These are phyloP conservation scores for Nycticebus coucang DNA, from an alignment of 2,113 vertebrate species.

Conservation along the genomic window DNA sequence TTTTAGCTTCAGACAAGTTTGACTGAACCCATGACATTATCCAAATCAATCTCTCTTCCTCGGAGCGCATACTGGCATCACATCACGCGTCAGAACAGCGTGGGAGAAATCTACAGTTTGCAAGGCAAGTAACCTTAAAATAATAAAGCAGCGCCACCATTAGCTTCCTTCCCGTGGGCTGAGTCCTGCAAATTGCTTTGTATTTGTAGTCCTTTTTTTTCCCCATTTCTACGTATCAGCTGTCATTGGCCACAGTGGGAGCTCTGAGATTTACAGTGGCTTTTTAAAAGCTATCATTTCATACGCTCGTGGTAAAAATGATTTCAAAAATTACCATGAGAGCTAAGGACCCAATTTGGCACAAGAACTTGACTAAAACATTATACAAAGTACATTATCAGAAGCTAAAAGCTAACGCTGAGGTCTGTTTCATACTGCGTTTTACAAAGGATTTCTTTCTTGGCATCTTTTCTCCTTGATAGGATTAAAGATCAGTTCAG, in stretches of 20 bases:
- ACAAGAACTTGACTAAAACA: neutral
- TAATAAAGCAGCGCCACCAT: neutral
- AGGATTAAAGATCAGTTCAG: slow-evolving; percentile 43
- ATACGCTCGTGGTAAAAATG: slow-evolving; percentile 66
- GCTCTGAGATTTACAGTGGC: slow-evolving; percentile 63
- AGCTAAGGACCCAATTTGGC: slow-evolving; percentile 61
- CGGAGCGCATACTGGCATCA: slow-evolving; percentile 99
- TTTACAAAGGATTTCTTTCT: slow-evolving; percentile 20
- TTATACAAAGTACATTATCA: slow-evolving; percentile 49
- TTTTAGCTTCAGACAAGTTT: slow-evolving; percentile 93
- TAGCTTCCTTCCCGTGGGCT: slow-evolving; percentile 55
- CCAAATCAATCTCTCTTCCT: slow-evolving; percentile 97
- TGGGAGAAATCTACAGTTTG: slow-evolving; percentile 98
- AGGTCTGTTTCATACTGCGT: slow-evolving; percentile 19
- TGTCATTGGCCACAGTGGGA: slow-evolving; percentile 62
- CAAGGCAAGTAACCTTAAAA: slow-evolving; percentile 89
- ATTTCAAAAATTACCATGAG: slow-evolving; percentile 69
- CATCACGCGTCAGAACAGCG: slow-evolving; percentile 97
- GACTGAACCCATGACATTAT: slow-evolving; percentile 91
- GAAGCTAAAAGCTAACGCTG: slow-evolving; percentile 57
- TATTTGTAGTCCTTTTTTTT: slow-evolving; percentile 61
- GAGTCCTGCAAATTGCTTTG: slow-evolving; percentile 58
- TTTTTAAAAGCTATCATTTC: slow-evolving; percentile 72
- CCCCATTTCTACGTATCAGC: slow-evolving; percentile 68
- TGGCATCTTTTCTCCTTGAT: slow-evolving; percentile 50